Base-by-base conservation (phyloP, 53 echinoderm and acorn worm species). In the Stichopus horrens region DNA sequence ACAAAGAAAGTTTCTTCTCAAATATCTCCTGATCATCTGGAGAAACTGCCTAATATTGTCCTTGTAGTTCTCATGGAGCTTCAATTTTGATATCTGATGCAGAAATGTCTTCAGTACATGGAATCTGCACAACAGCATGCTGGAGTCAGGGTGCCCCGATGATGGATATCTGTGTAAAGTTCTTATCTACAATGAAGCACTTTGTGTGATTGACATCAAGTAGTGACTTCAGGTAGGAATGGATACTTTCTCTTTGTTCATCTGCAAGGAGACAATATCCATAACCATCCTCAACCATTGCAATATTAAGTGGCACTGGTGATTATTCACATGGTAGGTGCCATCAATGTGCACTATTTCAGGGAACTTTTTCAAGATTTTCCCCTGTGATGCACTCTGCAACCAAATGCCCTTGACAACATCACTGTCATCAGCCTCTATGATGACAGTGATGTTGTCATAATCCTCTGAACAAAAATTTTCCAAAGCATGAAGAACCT, bases 61-160 rank as follows among this genome's bases (percentile, higher is more conserved):
- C 74, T 73, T 73, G 21, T 73, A 13, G 14, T 86, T 18, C 14
- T 54, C 73, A 73, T 55, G 54, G 7, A 86, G 73, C 16, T 56
- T 86, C 53, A 86, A 22, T 19, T 86, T 86, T 14, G 53, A 21
- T 16, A 53, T 86, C 52, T 86, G 74, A 5, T 73, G 86, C 7
- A 20, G 52, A 21, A 86, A 86, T 71, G 86, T 86, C 86, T 74
- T 86, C 56, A 74, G 10, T 8, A 86, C 86, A 74, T 86, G 74
- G 8, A 83, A 74, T 51, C 73, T 73, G 52, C 86, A 52, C 53
- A 74, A 53, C 7, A 73, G 52, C 16, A 86, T 21, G 14, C 52
- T 21, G 18, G 74, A 63, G 5, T 71, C 10, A 14, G 86, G 52
- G 86, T 54, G 73, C 9, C 7, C 52, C 10, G 16, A 86, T 73